phyloP scores from a whole-genome alignment of 2,888 invertebrate genomes.

The Leucophenga maculata region DNA sequence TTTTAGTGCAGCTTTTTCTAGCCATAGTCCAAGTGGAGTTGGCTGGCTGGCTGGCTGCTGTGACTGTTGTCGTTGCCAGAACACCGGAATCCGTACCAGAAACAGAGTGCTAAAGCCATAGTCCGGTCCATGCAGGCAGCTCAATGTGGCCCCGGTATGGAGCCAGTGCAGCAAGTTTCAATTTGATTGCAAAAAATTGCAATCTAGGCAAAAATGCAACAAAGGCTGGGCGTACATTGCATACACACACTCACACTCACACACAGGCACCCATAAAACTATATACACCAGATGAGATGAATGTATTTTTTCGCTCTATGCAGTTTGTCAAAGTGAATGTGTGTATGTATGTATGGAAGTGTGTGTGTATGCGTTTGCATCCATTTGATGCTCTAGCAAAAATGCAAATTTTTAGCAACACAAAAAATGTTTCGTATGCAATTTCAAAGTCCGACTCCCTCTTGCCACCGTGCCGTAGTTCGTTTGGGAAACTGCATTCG shows the following conservation, averaged over 20 bases:
- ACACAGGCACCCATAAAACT: slow-evolving; percentile 37
- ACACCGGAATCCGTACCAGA: slow-evolving; percentile 28
- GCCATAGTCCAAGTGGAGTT: neutral
- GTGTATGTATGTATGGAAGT: slow-evolving; percentile 27
- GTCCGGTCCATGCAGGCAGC: slow-evolving; percentile 16
- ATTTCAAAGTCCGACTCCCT: slow-evolving; percentile 50
- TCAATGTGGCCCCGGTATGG: neutral
- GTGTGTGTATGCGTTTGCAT: slow-evolving; percentile 45
- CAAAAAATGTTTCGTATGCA: slow-evolving; percentile 52
- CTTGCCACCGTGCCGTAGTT: slow-evolving; percentile 33
- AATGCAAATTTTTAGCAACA: slow-evolving; percentile 55
- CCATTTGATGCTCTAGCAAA: slow-evolving; percentile 52
- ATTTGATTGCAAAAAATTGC: slow-evolving; percentile 62
- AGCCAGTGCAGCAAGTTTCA: slow-evolving; percentile 39
- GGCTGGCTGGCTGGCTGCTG: too few species aligned
- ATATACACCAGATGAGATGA: slow-evolving; percentile 30
- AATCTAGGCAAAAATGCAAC: slow-evolving; percentile 67
- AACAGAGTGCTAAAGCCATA: slow-evolving; percentile 19
- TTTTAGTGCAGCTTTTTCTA: slow-evolving; percentile 43
- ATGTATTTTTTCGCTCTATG: slow-evolving; percentile 39
- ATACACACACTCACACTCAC: slow-evolving; percentile 43
- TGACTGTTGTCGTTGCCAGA: slow-evolving; percentile 33
- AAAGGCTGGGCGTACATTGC: slow-evolving; percentile 51
- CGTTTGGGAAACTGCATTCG: slow-evolving; percentile 58
- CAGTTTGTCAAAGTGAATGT: neutral